Base-by-base conservation (phyloP, 2,888 invertebrate species). In the Amphipoea oculea region DNA sequence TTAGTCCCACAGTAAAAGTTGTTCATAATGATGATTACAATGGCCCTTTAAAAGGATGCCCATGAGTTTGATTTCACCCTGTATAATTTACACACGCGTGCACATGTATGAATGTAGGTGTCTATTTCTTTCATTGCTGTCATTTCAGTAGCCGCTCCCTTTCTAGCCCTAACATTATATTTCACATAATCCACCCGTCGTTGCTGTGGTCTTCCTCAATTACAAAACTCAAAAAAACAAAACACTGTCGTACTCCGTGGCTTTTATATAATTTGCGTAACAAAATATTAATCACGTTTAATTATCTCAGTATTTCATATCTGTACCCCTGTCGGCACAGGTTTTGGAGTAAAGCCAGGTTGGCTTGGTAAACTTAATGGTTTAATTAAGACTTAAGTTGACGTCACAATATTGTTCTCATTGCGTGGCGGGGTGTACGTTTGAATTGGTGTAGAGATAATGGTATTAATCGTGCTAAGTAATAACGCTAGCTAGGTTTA, bases 291-390 rank as follows among this genome's bases (percentile, higher is more conserved):
- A 89, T 88, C 82, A 85, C 77, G 71, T 87, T 88, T 89, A 87
- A 89, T 91, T 90, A 86, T 81, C 88, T 76, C 85, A 75, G 88
- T 90, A 90, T 89, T 91, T 94, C 90, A 92, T 92, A 92, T 91
- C 89, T 89, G 85, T 86, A 89, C 90, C 89, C 90, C 91, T 93
- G 93, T 94, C 93, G 88, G 88, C 92, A 89, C 90, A 91, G 93
- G 92, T 93, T 94, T 89, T 94, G 94, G 94, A 93, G 84, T 89
- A 92, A 93, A 94, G 95, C 95, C 95, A 95, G 94, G 92, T 90
- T 89, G 89, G 91, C 81, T 82, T 78, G 84, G 92, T 89, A 88
- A 94, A 94, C 92, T 92, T 94, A 93, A 95, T 93, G 92, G 91
- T 92, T 95, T 95, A 94, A 95, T 95, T 95, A 94, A 89, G 88